Evolutionary conservation across 2,113 vertebrate species (phyloP).

Genomic region (Noturus placidus): DNA sequence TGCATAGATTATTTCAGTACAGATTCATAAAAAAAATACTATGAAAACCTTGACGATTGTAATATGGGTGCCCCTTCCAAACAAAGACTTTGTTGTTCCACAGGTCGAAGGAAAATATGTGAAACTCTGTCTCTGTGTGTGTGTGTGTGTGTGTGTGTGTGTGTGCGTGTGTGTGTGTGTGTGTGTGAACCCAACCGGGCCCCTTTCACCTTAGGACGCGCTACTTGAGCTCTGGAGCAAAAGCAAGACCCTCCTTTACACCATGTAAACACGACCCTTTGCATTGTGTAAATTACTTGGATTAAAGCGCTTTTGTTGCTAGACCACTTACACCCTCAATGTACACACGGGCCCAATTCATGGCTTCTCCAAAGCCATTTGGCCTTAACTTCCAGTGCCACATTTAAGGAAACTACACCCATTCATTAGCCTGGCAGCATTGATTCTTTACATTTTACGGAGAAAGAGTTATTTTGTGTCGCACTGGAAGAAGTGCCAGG

Average conservation of each 20-base stretch:
- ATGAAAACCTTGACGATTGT: background rate
- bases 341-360: constrained; percentile 70
- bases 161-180: constrained; percentile 8
- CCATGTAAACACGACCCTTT: constrained; percentile 72
- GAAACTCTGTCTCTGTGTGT: background rate
- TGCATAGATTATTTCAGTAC: background rate
- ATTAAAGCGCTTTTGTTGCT: constrained; percentile 71
- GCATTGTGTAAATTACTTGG: constrained; percentile 73
- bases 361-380: constrained; percentile 63
- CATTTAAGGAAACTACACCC: constrained; percentile 65
- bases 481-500: background rate
- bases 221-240: constrained; percentile 48
- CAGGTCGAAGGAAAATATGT: background rate
- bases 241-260: constrained; percentile 65
- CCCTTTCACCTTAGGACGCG: constrained; percentile 56
- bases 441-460: constrained; percentile 8
- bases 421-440: constrained; percentile 37
- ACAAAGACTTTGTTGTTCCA: background rate
- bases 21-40: background rate
- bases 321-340: constrained; percentile 62
- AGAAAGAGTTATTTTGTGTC: constrained; percentile 24
- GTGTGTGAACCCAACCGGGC: constrained; percentile 37
- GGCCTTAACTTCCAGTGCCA: constrained; percentile 56
- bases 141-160: background rate
- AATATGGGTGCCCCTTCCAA: background rate